phyloP scores from a whole-genome alignment of 1,140 invertebrate genomes.

The Rhizoglyphus robini region DNA sequence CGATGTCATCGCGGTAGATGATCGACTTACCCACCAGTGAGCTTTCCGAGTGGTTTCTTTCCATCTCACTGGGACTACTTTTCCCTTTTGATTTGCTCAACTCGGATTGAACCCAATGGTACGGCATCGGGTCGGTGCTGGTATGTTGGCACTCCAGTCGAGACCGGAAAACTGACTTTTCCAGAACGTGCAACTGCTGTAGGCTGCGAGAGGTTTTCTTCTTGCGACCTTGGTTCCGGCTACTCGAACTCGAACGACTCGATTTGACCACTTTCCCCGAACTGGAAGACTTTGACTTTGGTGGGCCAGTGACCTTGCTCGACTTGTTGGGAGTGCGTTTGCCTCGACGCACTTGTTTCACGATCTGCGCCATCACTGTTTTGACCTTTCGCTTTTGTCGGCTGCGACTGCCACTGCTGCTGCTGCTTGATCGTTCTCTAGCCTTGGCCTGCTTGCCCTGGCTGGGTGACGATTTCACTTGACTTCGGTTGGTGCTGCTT shows the following conservation, averaged over 20 bases:
- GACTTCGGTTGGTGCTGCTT: background rate
- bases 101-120: background rate
- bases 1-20: background rate
- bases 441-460: background rate
- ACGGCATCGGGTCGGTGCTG: background rate
- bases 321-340: background rate
- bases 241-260: background rate
- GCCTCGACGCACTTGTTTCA: background rate
- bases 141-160: background rate
- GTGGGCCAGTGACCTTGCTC: background rate
- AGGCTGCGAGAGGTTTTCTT: conserved; percentile 4
- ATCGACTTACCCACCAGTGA: conserved; percentile 2
- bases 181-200: background rate
- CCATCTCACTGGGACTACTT: background rate
- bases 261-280: background rate
- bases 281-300: background rate
- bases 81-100: background rate
- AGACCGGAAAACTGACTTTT: background rate
- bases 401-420: too few species aligned
- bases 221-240: background rate
- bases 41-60: background rate
- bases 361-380: background rate
- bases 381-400: conserved; percentile 5
- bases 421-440: background rate
- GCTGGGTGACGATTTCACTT: too few species aligned